Evolutionary conservation across 2,888 invertebrate genomes (phyloP), one percentile per base, ranked within the genome.

Genomic region (Xestia sexstrigata): DNA sequence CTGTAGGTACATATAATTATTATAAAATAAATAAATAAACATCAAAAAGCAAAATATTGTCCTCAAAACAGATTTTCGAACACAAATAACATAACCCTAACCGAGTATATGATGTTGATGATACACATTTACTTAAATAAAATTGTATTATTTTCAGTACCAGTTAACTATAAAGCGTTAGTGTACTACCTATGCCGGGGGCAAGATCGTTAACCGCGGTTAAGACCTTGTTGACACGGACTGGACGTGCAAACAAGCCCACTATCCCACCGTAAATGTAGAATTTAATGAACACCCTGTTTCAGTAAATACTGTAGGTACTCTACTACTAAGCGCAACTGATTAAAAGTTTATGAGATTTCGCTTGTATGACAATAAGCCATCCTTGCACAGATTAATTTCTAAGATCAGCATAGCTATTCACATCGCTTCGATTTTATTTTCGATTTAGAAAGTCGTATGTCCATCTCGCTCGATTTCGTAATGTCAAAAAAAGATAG

Each of bases 191-290:
- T 76, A 66, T 76, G 30, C 49, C 39, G n/a, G 49, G 35, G 30
- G 60, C 30, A 67, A 82, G 73, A 45, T 81, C 72, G 79, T 78
- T 72, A 83, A 71, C 66, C 52, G n/a, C 66, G 68, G 73, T 79
- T 81, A 75, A 78, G 79, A 72, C 84, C 70, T 23, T 89, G 90
- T 90, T 89, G 88, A 88, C 84, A 87, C 66, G 75, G 76, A 78
- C 74, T 75, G 87, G 86, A 83, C 82, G 78, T 74, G 84, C 83
- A 89, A 88, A 87, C 83, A 90, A 85, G 76, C 70, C 85, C 79
- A 80, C 80, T 79, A 71, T 63, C 39, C 55, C 66, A 26, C 72
- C 73, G 67, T 70, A 79, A 86, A 79, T 70, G 68, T 84, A 73
- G 55, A 79, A 75, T 65, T 74, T 84, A 84, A 88, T 84, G 71